Conservation (phyloP, 2,113 vertebrate genomes). For the Catharus fuscescens region DNA sequence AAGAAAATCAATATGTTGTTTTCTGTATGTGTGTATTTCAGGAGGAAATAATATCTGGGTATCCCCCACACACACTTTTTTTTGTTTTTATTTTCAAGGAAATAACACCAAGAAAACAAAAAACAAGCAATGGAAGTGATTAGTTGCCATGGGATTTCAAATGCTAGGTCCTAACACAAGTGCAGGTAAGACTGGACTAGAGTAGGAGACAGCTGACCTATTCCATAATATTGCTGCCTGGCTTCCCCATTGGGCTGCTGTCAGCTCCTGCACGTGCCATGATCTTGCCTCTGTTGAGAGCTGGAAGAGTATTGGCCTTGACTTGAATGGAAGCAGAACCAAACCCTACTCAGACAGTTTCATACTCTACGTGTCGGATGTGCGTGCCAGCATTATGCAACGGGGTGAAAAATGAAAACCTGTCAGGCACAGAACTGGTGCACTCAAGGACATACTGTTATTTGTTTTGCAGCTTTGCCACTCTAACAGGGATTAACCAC, state of each 20-base stretch:
- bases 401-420: constrained; percentile 16
- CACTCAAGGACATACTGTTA: constrained; percentile 59
- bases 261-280: background rate
- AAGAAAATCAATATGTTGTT: background rate
- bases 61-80: background rate
- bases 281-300: background rate
- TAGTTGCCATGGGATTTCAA: background rate
- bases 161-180: background rate
- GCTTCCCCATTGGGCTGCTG: background rate
- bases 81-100: background rate
- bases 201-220: background rate
- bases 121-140: background rate
- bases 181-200: background rate
- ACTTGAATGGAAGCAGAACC: background rate
- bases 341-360: constrained; percentile 24
- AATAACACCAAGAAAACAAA: background rate
- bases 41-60: background rate
- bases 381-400: constrained; percentile 55
- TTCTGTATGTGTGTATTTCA: background rate
- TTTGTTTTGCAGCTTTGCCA: constrained; percentile 52
- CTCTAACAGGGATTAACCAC: constrained; percentile 40
- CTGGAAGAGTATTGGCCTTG: constrained; percentile 6
- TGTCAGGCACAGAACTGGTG: constrained; percentile 38
- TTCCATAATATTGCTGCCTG: background rate
- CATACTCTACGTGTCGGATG: background rate